Percentiles rank a stretch among this genome's conserved stretches.
Conservation (phyloP, 1,140 invertebrate genomes). For the Drosophila auraria region DNA sequence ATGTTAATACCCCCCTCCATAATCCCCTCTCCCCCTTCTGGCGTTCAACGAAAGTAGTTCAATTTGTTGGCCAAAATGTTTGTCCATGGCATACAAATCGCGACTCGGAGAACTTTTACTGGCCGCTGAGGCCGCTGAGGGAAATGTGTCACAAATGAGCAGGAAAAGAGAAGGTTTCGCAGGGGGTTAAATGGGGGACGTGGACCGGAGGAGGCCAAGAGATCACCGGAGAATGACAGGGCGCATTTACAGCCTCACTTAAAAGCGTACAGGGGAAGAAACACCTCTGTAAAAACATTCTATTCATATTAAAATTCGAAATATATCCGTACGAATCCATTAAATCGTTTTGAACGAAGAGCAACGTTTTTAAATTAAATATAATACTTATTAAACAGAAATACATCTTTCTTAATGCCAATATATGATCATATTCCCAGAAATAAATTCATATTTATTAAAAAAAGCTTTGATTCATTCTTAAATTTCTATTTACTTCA, state of each 20-base stretch:
- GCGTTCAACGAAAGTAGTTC: constrained; percentile 72
- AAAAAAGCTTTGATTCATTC: too few relatives aligned
- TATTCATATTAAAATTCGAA: background rate
- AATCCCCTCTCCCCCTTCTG: background rate
- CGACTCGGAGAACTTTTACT: constrained; percentile 61
- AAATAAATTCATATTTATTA: too few relatives aligned
- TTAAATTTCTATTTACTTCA: too few relatives aligned
- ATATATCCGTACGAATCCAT: background rate
- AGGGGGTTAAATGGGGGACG: background rate
- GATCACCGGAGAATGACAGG: constrained; percentile 63
- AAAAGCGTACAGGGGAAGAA: constrained; percentile 6
- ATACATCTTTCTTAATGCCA: too few relatives aligned
- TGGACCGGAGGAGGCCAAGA: constrained; percentile 33
- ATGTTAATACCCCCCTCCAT: constrained; percentile 54
- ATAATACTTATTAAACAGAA: too few relatives aligned
- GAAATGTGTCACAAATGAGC: constrained; percentile 71
- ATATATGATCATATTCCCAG: too few relatives aligned
- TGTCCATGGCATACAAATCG: constrained; percentile 75
- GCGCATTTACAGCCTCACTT: constrained; percentile 53
- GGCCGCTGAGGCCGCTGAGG: constrained; percentile 41
- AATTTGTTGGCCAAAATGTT: constrained; percentile 63
- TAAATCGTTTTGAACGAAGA: too few relatives aligned
- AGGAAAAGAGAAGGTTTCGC: constrained; percentile 16
- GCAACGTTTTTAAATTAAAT: too few relatives aligned
- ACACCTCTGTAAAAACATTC: background rate